Conservation (phyloP, 2,797 vertebrate genomes). For the Echiichthys vipera region DNA sequence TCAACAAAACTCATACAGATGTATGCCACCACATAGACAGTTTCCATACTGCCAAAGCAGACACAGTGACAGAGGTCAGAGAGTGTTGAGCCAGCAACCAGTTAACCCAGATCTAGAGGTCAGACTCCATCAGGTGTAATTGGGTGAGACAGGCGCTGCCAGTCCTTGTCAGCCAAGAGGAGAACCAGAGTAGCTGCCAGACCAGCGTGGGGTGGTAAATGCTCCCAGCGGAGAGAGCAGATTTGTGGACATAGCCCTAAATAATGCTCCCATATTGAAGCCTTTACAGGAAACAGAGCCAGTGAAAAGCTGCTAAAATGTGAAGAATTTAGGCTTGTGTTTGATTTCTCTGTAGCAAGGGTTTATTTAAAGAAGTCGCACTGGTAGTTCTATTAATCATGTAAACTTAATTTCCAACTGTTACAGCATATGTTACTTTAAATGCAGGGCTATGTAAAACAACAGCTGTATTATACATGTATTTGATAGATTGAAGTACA, state of each 20-base stretch:
- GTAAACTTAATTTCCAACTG: neutral
- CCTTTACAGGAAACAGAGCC: slow-evolving; percentile 47
- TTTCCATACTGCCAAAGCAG: slow-evolving; percentile 54
- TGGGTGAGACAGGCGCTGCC: slow-evolving; percentile 77
- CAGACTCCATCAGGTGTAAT: slow-evolving; percentile 78
- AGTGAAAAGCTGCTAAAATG: slow-evolving; percentile 31
- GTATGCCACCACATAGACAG: slow-evolving; percentile 14
- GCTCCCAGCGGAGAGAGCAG: slow-evolving; percentile 71
- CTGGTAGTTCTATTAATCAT: neutral
- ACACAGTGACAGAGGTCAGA: slow-evolving; percentile 67
- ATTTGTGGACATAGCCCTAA: slow-evolving; percentile 68
- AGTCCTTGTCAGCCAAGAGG: slow-evolving; percentile 76
- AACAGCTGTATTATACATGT: neutral
- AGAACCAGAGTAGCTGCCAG: slow-evolving; percentile 77
- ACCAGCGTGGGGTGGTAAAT: slow-evolving; percentile 69
- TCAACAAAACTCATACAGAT: neutral
- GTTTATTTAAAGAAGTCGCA: slow-evolving; percentile 17
- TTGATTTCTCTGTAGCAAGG: neutral
- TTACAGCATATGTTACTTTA: neutral
- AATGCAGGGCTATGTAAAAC: neutral
- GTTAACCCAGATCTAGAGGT: slow-evolving; percentile 73
- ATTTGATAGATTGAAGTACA: neutral
- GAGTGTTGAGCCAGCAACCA: slow-evolving; percentile 62
- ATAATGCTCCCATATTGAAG: slow-evolving; percentile 54
- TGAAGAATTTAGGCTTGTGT: slow-evolving; percentile 2